These are phyloP conservation scores for Diuraphis noxia DNA, from an alignment of 1,140 invertebrate species.

Conservation along the genomic window DNA sequence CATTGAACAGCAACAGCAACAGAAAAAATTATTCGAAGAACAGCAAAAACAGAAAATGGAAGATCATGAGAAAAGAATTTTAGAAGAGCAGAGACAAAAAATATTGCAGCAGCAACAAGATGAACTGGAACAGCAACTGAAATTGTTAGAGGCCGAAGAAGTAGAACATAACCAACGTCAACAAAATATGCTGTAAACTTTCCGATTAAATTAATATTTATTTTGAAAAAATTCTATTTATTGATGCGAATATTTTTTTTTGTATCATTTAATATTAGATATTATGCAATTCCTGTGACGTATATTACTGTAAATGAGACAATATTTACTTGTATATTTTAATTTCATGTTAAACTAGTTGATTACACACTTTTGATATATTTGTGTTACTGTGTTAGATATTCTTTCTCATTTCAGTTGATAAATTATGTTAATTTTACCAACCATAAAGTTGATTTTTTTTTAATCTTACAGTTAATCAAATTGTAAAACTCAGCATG, in stretches of 20 bases:
- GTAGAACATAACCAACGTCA: slow-evolving; percentile 34
- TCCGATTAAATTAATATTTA: neutral
- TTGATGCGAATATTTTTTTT: neutral
- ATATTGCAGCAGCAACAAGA: slow-evolving; percentile 38
- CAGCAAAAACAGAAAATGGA: slow-evolving; percentile 31
- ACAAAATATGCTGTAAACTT: slow-evolving; percentile 21
- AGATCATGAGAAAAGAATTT: slow-evolving; percentile 11
- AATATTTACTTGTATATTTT: slow-evolving; percentile 15
- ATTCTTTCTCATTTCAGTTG: neutral
- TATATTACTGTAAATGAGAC: neutral
- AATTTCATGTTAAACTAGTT: neutral
- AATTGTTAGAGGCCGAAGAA: slow-evolving; percentile 42
- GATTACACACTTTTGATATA: neutral
- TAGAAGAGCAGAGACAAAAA: slow-evolving; percentile 46
- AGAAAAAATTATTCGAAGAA: slow-evolving; percentile 41
- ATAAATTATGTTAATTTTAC: neutral
- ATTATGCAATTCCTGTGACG: neutral
- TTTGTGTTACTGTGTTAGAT: neutral
- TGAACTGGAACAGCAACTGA: slow-evolving; percentile 35
- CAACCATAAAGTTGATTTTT: neutral
- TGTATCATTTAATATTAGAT: slow-evolving; percentile 12
- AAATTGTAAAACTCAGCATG: no score
- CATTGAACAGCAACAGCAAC: slow-evolving; percentile 32
- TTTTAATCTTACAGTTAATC: neutral
- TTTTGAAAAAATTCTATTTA: neutral